phyloP scores from a whole-genome alignment of 1,140 invertebrate species.

The Caenorhabditis latens region DNA sequence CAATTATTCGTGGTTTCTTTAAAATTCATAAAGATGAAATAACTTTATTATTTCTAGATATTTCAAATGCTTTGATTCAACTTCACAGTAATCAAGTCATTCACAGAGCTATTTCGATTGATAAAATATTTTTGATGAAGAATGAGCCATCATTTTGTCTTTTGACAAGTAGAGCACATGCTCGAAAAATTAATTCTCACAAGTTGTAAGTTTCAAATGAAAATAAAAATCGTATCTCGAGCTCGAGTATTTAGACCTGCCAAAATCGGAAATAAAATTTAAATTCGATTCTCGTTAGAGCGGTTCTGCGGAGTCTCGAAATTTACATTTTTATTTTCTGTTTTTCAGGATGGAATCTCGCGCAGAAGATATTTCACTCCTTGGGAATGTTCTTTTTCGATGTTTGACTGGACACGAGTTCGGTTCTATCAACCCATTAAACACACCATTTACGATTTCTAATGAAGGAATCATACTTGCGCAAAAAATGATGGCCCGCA shows the following conservation, averaged over 20 bases:
- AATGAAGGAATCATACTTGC: slow-evolving; percentile 9
- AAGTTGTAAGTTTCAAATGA: slow-evolving; percentile 2
- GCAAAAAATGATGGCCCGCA: slow-evolving; percentile 39
- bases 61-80: slow-evolving; percentile 7
- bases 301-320: neutral
- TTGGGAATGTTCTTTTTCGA: slow-evolving; percentile 18
- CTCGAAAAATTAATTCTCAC: slow-evolving; percentile 12
- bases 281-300: neutral
- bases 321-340: neutral
- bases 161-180: slow-evolving; percentile 23
- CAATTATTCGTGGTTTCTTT: slow-evolving; percentile 11
- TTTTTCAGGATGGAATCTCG: slow-evolving; percentile 42
- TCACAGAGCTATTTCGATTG: neutral
- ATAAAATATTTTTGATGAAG: slow-evolving; percentile 19
- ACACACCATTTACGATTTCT: neutral
- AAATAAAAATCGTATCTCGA: neutral
- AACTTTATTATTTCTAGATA: neutral
- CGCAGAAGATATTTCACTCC: slow-evolving; percentile 13
- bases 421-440: neutral
- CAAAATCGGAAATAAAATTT: neutral
- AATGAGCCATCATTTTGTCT: neutral
- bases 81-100: slow-evolving; percentile 31
- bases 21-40: neutral
- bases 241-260: neutral
- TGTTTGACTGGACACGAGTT: slow-evolving; percentile 13